A percentile compares a stretch with the other conserved stretches of the same genome.
These are phyloP conservation scores for Choreutis nemorana DNA, from an alignment of 2,888 invertebrate species.

Conservation along the genomic window DNA sequence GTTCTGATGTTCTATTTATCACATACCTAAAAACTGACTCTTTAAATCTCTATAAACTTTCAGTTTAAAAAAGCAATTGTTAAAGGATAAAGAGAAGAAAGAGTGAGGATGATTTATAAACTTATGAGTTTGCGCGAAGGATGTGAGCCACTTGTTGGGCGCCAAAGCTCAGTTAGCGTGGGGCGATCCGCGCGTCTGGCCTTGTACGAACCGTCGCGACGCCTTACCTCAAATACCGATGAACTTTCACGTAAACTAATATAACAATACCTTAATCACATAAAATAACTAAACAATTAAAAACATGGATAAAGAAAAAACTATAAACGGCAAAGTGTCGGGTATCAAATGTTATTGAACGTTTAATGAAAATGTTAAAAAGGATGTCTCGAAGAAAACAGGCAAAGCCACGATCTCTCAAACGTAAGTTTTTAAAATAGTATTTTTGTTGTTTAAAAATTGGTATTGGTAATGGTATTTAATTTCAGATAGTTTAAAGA, in stretches of 20 bases:
- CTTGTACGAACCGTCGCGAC: constrained; percentile 16
- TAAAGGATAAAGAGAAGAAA: constrained; percentile 11
- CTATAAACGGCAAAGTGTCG: no score
- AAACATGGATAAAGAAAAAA: no score
- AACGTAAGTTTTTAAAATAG: constrained; percentile 76
- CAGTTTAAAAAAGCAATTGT: constrained; percentile 1
- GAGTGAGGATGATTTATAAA: constrained; percentile 18
- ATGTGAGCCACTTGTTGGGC: constrained; percentile 65
- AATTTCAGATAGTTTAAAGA: no score
- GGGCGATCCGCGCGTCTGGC: constrained; percentile 44
- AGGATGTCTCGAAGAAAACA: constrained; percentile 75
- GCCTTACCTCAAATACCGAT: constrained; percentile 23
- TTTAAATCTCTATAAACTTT: no score
- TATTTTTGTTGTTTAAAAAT: no score
- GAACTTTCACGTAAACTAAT: constrained; percentile 32
- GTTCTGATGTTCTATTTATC: no score
- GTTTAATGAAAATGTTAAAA: constrained; percentile 8
- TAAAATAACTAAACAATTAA: no score
- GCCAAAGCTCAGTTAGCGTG: constrained; percentile 53
- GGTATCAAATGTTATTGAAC: constrained; percentile 4
- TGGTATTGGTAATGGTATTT: no score
- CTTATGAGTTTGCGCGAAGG: constrained; percentile 58
- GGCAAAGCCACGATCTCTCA: constrained; percentile 74
- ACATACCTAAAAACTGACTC: no score
- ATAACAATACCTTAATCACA: not conserved